Conservation (phyloP, 2,113 vertebrate genomes). For the Oostethus manadensis region DNA sequence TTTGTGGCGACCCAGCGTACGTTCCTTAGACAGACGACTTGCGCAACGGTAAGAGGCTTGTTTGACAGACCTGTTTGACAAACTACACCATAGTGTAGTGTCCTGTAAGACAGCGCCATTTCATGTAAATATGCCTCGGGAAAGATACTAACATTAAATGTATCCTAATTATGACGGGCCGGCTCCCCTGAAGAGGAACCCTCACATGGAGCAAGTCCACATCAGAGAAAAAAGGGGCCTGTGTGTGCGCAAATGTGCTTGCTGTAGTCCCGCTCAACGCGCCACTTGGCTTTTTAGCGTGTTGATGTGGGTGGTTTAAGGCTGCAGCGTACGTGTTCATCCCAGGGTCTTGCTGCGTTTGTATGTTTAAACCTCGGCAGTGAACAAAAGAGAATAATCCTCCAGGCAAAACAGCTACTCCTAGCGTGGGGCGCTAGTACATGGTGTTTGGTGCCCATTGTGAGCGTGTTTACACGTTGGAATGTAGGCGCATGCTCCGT, state of each 20-base stretch:
- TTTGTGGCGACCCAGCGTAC: no score
- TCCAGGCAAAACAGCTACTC: constrained; percentile 40
- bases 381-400: constrained; percentile 60
- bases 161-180: constrained; percentile 47
- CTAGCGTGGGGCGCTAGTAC: constrained; percentile 11
- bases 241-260: background rate
- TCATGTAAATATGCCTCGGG: background rate
- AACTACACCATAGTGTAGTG: no score
- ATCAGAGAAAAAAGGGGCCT: constrained; percentile 39
- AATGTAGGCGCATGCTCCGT: constrained; percentile 16
- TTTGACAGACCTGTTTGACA: no score
- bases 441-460: constrained; percentile 24
- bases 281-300: constrained; percentile 31
- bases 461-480: constrained; percentile 4
- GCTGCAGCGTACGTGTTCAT: constrained; percentile 44
- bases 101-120: no score
- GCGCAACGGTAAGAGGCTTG: no score
- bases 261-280: constrained; percentile 42
- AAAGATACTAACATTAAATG: constrained; percentile 22
- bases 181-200: constrained; percentile 32
- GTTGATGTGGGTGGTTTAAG: constrained; percentile 55
- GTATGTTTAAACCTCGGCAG: constrained; percentile 44
- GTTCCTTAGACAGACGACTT: no score
- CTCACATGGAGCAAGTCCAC: constrained; percentile 47
- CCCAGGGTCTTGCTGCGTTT: constrained; percentile 28